These are phyloP conservation scores for Mythimna vitellina DNA, from an alignment of 2,888 invertebrate species.

Conservation along the genomic window DNA sequence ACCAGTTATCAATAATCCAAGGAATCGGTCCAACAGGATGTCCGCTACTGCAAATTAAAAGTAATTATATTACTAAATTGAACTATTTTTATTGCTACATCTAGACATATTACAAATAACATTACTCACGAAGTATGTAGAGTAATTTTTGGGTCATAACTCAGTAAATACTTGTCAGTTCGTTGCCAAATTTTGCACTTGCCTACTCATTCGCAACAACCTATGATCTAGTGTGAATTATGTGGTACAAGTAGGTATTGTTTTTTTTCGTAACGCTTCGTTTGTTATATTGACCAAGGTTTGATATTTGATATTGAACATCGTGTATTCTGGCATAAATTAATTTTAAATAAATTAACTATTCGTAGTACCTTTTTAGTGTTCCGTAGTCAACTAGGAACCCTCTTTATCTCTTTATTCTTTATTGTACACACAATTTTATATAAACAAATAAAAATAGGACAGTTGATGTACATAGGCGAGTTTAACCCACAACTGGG, in stretches of 20 bases:
- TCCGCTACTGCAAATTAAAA: constrained; percentile 38
- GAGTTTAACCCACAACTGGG: no score
- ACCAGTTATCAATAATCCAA: background rate
- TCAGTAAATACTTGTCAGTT: constrained; percentile 16
- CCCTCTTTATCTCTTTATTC: no score
- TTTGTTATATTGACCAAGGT: constrained; percentile 18
- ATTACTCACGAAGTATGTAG: constrained; percentile 13
- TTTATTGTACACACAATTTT: no score
- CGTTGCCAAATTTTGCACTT: constrained; percentile 42
- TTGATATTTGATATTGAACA: background rate
- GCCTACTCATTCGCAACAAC: constrained; percentile 2
- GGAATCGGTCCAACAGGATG: background rate
- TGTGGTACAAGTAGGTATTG: background rate
- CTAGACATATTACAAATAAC: constrained; percentile 18
- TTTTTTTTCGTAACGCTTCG: constrained; percentile 33
- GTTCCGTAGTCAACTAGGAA: no score
- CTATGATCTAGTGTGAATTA: constrained; percentile 34
- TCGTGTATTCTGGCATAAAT: no score
- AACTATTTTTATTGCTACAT: constrained; percentile 44
- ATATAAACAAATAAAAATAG: no score
- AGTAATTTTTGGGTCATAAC: constrained; percentile 30
- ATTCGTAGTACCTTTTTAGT: background rate
- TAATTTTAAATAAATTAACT: no score
- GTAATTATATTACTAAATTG: constrained; percentile 28
- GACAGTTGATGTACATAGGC: no score